phyloP scores from a whole-genome alignment of 2,113 vertebrate species.

The Calypte anna region DNA sequence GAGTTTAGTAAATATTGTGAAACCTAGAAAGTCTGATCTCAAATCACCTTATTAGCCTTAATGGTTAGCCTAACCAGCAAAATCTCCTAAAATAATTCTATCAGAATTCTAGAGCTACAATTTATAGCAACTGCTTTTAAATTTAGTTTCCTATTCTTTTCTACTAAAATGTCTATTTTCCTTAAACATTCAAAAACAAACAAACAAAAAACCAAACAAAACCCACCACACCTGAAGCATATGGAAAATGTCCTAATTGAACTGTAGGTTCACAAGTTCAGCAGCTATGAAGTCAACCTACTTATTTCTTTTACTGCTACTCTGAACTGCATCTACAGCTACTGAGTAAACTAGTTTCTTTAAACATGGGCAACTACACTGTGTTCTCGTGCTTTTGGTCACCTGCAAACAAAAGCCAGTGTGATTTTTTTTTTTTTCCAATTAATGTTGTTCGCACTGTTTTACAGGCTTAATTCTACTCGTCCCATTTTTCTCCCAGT shows the following conservation, averaged over 20 bases:
- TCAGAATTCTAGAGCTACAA: not conserved
- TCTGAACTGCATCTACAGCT: not conserved
- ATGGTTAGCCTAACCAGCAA: not conserved
- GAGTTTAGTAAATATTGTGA: not conserved
- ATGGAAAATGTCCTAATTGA: not conserved
- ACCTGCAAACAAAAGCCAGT: not conserved
- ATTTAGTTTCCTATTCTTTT: not conserved
- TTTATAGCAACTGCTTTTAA: not conserved
- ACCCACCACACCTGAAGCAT: not conserved
- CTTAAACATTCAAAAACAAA: not conserved
- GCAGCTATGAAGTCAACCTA: not conserved
- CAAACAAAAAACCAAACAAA: not conserved
- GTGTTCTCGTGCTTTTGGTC: not conserved
- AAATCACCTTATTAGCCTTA: rapidly evolving
- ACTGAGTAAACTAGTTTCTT: not conserved
- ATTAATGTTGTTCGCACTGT: not conserved
- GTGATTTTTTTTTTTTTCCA: not conserved
- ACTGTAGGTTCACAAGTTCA: not conserved
- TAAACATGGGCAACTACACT: not conserved
- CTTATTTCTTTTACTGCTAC: not conserved
- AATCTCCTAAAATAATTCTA: not conserved
- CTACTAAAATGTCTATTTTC: not conserved
- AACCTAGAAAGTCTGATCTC: not conserved
- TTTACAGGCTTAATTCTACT: not conserved
- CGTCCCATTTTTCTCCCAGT: not conserved